A percentile compares a stretch with the other conserved stretches of the same genome.
phyloP scores from a whole-genome alignment of 2,888 invertebrate genomes.

The Caenorhabditis virilis region DNA sequence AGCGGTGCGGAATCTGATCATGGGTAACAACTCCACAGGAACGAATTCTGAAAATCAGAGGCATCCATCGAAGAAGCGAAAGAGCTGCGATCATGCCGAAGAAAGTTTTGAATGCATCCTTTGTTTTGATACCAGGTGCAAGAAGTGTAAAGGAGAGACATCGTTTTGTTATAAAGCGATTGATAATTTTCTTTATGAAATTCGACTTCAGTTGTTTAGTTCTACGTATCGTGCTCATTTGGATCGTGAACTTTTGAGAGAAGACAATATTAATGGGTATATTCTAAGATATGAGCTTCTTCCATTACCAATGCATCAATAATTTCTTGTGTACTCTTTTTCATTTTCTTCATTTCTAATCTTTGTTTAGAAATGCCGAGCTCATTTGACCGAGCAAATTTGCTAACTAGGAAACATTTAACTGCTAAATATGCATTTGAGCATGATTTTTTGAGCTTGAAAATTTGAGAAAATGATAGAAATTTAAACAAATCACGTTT shows the following conservation, averaged over 20 bases:
- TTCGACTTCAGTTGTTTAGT: constrained; percentile 25
- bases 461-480: too few species aligned
- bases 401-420: too few species aligned
- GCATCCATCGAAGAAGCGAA: neutral
- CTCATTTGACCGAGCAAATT: too few species aligned
- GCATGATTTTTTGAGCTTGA: too few species aligned
- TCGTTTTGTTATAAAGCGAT: constrained; percentile 28
- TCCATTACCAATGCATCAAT: constrained; percentile 14
- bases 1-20: constrained; percentile 3
- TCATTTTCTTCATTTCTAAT: too few species aligned
- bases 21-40: neutral
- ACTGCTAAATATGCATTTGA: too few species aligned
- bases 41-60: neutral
- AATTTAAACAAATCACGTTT: too few species aligned
- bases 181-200: constrained; percentile 35
- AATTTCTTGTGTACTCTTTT: neutral
- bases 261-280: constrained; percentile 30
- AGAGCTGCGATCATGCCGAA: constrained; percentile 18
- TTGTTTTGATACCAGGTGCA: constrained; percentile 26
- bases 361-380: too few species aligned
- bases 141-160: constrained; percentile 30
- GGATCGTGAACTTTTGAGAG: constrained; percentile 31
- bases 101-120: constrained; percentile 37
- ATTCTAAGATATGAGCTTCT: constrained; percentile 18
- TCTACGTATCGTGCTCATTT: constrained; percentile 30